A percentile compares a stretch with the other conserved stretches of the same genome.
Conservation (phyloP, 2,797 vertebrate genomes). For the Danio tinwini region DNA sequence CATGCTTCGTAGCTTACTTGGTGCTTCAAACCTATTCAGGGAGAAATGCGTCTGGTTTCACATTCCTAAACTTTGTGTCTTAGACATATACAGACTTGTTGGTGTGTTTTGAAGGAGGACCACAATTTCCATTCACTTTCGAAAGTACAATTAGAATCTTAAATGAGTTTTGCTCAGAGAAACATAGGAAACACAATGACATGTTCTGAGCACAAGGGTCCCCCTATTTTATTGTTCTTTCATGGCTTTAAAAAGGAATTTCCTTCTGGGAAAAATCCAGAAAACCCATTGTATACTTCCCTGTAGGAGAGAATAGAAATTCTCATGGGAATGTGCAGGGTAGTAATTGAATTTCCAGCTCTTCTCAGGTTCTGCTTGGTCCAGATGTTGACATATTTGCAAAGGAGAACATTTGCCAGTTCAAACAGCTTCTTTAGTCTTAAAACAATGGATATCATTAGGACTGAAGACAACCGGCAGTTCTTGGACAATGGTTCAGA, state of each 20-base stretch:
- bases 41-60: slow-evolving; percentile 43
- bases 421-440: slow-evolving; percentile 26
- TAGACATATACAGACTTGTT: slow-evolving; percentile 57
- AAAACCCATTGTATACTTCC: neutral
- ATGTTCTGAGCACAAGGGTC: neutral
- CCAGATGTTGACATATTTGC: slow-evolving; percentile 6
- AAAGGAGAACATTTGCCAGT: slow-evolving; percentile 27
- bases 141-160: neutral
- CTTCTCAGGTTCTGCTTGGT: slow-evolving; percentile 17
- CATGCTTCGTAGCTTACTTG: slow-evolving; percentile 40
- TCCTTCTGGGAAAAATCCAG: neutral
- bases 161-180: neutral
- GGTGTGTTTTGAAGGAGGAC: slow-evolving; percentile 21
- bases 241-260: neutral
- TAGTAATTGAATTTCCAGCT: slow-evolving; percentile 24
- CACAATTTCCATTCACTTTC: neutral
- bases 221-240: neutral
- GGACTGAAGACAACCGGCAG: neutral
- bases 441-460: neutral
- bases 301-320: neutral
- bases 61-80: slow-evolving; percentile 24
- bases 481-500: neutral
- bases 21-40: slow-evolving; percentile 7
- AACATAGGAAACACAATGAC: neutral
- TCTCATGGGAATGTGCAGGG: neutral